Base-by-base conservation (phyloP, 2,888 invertebrate species). In the Tetranychus piercei region DNA sequence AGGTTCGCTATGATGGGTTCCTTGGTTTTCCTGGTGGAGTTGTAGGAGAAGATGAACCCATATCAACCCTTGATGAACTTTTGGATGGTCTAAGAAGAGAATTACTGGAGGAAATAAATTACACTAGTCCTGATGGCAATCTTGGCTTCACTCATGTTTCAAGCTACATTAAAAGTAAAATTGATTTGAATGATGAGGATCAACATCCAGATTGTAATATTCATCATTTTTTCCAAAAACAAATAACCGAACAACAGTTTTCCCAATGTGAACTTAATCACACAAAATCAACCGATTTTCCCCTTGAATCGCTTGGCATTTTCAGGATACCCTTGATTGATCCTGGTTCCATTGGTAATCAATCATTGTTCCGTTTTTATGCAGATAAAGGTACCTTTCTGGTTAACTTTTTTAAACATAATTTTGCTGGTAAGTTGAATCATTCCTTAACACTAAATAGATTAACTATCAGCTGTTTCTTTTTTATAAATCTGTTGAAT, bases 21-120 rank as follows among this genome's bases (percentile, higher is more conserved):
- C 9, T 69, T n/a, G 69, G 69, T 23, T 69, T 69, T 23, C 69
- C 69, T 69, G 69, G 69, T 8, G 69, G 69, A 11, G 34, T 69
- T 18, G 69, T 69, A 1, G 69, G 34, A 6, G 69, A 69, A 23
- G 69, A 69, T 45, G 34, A 23, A 23, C 8, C 69, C 2, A 18
- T 23, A 69, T 69, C 22, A 11, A 23, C 22, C 8, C 4, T 23
- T 1, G 22, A 69, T 20, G 15, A 5, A 6, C 22, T 69, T 9
- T 23, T 69, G 22, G 8, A 2, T 0, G 69, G 69, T 3, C n/a
- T 69, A 11, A 9, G 69, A 23, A 9, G 69, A 69, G 69, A 69
- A 69, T 23, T 69, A 69, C 2, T n/a, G 9, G 69, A 69, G n/a
- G 69, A 69, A n/a, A 69, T 69, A 18, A 69, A 69, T 23, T 69